These are phyloP conservation scores for Eriocheir sinensis DNA, from an alignment of 1,140 invertebrate genomes.

Conservation along the genomic window DNA sequence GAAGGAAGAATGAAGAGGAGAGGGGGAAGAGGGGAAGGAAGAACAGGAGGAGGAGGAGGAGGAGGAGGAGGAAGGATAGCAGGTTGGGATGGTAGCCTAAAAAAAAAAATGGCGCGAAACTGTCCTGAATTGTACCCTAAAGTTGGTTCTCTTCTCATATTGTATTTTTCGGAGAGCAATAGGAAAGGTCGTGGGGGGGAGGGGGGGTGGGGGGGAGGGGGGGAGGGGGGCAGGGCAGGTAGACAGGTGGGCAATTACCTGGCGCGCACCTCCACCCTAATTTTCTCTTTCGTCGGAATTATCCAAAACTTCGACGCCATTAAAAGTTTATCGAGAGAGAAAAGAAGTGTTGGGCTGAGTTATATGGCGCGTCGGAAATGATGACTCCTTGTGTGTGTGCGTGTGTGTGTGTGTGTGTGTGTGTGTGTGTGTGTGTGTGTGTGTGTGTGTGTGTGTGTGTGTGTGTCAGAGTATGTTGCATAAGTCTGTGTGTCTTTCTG, in stretches of 20 bases:
- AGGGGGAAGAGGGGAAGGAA: background rate
- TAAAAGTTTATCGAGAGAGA: constrained; percentile 48
- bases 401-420: constrained; percentile 34
- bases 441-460: constrained; percentile 43
- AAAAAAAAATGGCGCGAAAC: background rate
- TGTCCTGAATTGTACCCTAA: too few species aligned
- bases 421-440: constrained; percentile 31
- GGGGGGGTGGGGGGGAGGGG: background rate
- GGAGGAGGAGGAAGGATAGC: background rate
- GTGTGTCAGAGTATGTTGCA: background rate
- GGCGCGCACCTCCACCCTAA: background rate
- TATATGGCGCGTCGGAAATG: background rate
- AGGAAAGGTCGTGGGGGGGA: background rate
- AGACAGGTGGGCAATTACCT: background rate
- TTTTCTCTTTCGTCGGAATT: background rate
- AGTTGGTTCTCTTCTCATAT: too few species aligned
- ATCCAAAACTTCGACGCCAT: constrained; percentile 52
- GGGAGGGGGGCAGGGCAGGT: background rate
- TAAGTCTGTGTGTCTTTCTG: background rate
- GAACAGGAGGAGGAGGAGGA: background rate
- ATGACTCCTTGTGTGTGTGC: background rate
- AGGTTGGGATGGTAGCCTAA: background rate
- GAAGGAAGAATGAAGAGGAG: background rate
- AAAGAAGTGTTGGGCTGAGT: background rate
- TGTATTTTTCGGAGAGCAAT: background rate